Evolutionary conservation across 2,888 invertebrate species (phyloP).

Genomic region (Drosophila suboccidentalis): DNA sequence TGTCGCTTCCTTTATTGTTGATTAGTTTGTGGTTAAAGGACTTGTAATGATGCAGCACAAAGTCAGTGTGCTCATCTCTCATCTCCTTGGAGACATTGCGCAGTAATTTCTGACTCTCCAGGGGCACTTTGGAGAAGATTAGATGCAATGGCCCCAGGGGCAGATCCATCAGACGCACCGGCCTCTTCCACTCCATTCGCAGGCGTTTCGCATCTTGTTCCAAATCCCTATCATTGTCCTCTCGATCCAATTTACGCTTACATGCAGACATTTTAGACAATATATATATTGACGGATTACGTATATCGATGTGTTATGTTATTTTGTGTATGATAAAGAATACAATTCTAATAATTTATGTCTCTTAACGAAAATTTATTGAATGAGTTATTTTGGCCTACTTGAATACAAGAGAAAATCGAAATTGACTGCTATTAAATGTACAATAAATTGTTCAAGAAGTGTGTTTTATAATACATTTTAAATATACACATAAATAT

Average conservation of each 20-base stretch:
- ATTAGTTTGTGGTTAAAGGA: not conserved
- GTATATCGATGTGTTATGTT: not conserved
- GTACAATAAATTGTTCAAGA: slow-evolving; percentile 35
- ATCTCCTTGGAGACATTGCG: slow-evolving; percentile 15
- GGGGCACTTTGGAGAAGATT: slow-evolving; percentile 33
- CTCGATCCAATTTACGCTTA: slow-evolving; percentile 18
- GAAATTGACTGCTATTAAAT: slow-evolving; percentile 20
- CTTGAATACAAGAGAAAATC: slow-evolving; percentile 9
- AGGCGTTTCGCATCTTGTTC: slow-evolving; percentile 5
- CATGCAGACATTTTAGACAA: slow-evolving; percentile 8
- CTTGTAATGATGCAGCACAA: slow-evolving; percentile 32
- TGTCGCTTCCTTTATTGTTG: not conserved
- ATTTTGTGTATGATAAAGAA: not conserved
- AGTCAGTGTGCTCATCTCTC: slow-evolving; percentile 6
- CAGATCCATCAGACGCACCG: slow-evolving; percentile 22
- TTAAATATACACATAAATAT: slow-evolving; percentile 17
- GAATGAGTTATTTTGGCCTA: slow-evolving; percentile 24
- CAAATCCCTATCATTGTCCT: too few relatives aligned
- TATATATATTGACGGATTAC: not conserved
- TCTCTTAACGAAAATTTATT: slow-evolving; percentile 29
- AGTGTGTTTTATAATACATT: slow-evolving; percentile 18
- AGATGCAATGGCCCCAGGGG: slow-evolving; percentile 35
- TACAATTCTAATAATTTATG: slow-evolving; percentile 5
- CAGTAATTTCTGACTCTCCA: slow-evolving; percentile 14
- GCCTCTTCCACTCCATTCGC: not conserved